Conservation (phyloP, 2,888 invertebrate species). For the Parnassius apollo region DNA sequence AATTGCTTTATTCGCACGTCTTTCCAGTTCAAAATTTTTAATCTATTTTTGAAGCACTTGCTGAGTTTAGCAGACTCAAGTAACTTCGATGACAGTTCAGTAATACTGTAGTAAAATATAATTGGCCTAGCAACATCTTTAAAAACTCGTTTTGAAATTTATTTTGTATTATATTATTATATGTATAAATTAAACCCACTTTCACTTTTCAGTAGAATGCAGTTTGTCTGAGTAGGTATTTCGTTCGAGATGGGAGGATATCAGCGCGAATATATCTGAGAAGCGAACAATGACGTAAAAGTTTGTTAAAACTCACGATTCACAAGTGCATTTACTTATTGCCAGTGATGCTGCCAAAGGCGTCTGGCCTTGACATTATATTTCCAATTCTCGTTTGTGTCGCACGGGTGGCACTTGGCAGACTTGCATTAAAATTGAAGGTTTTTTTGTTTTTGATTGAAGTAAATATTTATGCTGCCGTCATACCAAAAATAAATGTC, state of each 20-base stretch:
- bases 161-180: too few relatives aligned
- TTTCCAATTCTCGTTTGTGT: constrained; percentile 17
- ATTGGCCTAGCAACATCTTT: too few relatives aligned
- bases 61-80: too few relatives aligned
- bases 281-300: constrained; percentile 11
- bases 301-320: not conserved
- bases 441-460: not conserved
- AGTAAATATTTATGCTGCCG: too few relatives aligned
- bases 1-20: too few relatives aligned
- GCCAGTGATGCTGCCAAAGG: constrained; percentile 6
- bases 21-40: too few relatives aligned
- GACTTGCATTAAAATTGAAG: constrained; percentile 11
- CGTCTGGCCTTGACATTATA: constrained; percentile 24
- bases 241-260: constrained; percentile 8
- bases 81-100: too few relatives aligned
- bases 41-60: too few relatives aligned
- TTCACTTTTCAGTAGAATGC: not conserved
- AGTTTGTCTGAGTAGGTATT: not conserved
- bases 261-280: constrained; percentile 10
- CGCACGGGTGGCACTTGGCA: not conserved
- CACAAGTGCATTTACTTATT: constrained; percentile 5
- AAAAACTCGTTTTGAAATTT: too few relatives aligned
- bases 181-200: not conserved
- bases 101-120: too few relatives aligned
- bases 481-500: too few relatives aligned